Conservation (phyloP, 2,888 invertebrate species). For the Scrobipalpa atriplicella region DNA sequence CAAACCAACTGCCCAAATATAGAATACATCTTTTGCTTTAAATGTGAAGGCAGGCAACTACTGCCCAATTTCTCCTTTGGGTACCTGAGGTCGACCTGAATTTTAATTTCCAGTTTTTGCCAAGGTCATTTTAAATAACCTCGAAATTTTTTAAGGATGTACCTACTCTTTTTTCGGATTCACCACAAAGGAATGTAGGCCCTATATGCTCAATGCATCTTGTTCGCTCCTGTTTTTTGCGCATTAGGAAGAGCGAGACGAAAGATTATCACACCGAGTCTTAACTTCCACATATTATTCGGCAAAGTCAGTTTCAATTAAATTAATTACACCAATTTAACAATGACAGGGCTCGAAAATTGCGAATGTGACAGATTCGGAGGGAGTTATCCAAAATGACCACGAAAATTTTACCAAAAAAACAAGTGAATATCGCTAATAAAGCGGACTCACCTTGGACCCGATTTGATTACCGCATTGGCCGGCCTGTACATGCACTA, state of each 20-base stretch:
- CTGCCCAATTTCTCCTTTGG: no score
- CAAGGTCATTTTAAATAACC: constrained; percentile 4
- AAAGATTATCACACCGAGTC: neutral
- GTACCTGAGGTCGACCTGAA: neutral
- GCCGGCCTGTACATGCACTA: constrained; percentile 96
- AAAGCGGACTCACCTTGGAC: constrained; percentile 86
- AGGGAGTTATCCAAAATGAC: neutral
- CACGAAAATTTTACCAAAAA: neutral
- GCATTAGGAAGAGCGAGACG: neutral
- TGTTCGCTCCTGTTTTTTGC: neutral
- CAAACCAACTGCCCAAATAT: no score
- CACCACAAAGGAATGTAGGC: neutral
- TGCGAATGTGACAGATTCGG: neutral
- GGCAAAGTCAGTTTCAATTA: neutral
- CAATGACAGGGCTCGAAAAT: neutral
- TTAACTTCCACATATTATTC: neutral
- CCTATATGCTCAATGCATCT: neutral
- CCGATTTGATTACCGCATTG: constrained; percentile 98
- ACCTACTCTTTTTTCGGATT: neutral
- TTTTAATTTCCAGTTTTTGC: neutral
- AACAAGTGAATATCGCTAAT: neutral
- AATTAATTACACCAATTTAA: constrained; percentile 1
- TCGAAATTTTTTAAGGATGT: neutral
- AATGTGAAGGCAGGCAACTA: no score
- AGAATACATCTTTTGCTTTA: no score